phyloP scores from a whole-genome alignment of 35 echinoderm and acorn worm genomes.

The Ophioderma brevispina region DNA sequence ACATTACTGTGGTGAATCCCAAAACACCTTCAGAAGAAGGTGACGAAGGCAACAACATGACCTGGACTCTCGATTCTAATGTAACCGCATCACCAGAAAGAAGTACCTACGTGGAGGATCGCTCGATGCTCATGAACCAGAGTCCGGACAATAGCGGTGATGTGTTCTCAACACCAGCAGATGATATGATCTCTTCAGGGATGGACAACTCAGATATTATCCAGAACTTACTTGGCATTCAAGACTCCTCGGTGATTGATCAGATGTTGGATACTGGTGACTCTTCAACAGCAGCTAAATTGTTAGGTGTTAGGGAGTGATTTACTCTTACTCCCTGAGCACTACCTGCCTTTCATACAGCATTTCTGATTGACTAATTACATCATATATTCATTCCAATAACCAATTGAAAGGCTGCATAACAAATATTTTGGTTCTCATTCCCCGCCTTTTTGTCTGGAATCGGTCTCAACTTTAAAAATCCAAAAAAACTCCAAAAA shows the following conservation, averaged over 20 bases:
- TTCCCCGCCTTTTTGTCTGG: too few species aligned
- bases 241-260: constrained; percentile 90
- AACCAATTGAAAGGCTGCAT: too few species aligned
- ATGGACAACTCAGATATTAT: constrained; percentile 84
- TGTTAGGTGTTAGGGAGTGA: too few species aligned
- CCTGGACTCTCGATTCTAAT: background rate
- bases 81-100: background rate
- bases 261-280: constrained; percentile 93
- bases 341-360: too few species aligned
- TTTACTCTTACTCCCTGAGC: too few species aligned
- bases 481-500: too few species aligned
- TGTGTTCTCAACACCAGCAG: background rate
- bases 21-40: background rate
- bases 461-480: too few species aligned
- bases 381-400: too few species aligned
- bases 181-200: background rate
- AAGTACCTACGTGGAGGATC: background rate
- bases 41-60: background rate
- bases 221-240: constrained; percentile 87
- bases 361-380: too few species aligned
- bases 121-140: background rate
- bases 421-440: too few species aligned
- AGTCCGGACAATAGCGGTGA: background rate
- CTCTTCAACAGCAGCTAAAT: constrained; percentile 73
- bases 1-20: background rate